Percentiles rank a stretch among this genome's conserved stretches.
These are phyloP conservation scores for Onthophagus sagittarius DNA, from an alignment of 2,888 invertebrate genomes.

Conservation along the genomic window DNA sequence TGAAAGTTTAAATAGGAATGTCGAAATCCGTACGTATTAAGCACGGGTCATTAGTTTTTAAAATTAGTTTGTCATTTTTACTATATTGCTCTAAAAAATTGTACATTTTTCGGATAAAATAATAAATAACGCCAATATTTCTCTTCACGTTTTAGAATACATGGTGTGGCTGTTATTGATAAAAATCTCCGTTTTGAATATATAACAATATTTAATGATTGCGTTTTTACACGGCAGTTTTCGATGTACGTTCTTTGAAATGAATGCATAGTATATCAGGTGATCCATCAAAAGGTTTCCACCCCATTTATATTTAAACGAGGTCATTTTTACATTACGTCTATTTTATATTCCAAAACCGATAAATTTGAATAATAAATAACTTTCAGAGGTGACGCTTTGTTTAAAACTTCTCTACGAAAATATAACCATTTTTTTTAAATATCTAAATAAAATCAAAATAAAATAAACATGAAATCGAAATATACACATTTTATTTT, in stretches of 20 bases:
- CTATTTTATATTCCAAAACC: not conserved
- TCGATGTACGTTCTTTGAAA: not conserved
- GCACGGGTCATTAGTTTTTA: not conserved
- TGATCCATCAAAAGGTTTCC: not conserved
- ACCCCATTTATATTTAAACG: not conserved
- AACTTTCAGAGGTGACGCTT: not conserved
- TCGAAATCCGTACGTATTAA: not conserved
- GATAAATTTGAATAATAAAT: not conserved
- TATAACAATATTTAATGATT: not conserved
- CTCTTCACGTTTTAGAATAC: not conserved
- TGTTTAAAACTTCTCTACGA: not conserved
- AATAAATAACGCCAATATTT: not conserved
- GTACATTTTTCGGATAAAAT: not conserved
- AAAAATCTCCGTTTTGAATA: not conserved
- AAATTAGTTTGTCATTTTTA: not conserved
- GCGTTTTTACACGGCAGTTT: not conserved
- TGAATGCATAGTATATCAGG: not conserved
- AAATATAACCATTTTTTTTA: not conserved
- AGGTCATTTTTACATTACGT: not conserved
- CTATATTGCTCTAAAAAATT: not conserved
- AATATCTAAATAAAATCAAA: not conserved
- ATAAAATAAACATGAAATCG: not conserved
- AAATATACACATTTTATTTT: not conserved
- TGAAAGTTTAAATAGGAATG: not conserved
- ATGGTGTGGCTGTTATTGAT: not conserved